These are phyloP conservation scores for Melolontha melolontha DNA, from an alignment of 2,888 invertebrate genomes.

Conservation along the genomic window DNA sequence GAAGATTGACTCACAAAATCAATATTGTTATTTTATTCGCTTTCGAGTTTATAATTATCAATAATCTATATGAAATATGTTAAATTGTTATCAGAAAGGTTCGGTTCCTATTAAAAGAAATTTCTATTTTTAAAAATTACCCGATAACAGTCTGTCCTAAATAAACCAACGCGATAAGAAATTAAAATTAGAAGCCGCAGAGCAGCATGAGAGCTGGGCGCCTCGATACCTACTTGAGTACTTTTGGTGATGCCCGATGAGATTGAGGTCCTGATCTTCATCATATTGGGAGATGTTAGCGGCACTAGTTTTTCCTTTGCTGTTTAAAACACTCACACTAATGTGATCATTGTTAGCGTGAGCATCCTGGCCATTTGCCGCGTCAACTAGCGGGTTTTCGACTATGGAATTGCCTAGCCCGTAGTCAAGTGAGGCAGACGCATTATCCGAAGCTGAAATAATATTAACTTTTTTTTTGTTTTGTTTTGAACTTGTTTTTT, in stretches of 20 bases:
- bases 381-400: constrained; percentile 72
- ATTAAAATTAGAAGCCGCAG: constrained; percentile 40
- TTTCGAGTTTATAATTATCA: too few species aligned
- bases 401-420: constrained; percentile 69
- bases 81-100: constrained; percentile 11
- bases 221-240: constrained; percentile 63
- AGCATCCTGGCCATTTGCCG: constrained; percentile 67
- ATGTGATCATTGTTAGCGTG: constrained; percentile 66
- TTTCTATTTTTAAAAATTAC: neutral
- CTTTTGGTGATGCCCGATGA: constrained; percentile 60
- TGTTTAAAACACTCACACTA: constrained; percentile 63
- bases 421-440: constrained; percentile 69
- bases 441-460: constrained; percentile 71
- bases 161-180: neutral
- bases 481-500: constrained; percentile 1
- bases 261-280: constrained; percentile 58
- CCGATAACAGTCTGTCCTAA: too few species aligned
- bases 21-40: too few species aligned
- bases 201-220: constrained; percentile 47
- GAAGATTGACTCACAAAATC: too few species aligned
- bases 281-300: constrained; percentile 60
- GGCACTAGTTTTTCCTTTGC: constrained; percentile 57
- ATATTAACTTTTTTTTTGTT: constrained; percentile 65
- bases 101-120: too few species aligned
- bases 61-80: too few species aligned